Base-by-base conservation (phyloP, 2,888 invertebrate genomes). In the Charanyca ferruginea region DNA sequence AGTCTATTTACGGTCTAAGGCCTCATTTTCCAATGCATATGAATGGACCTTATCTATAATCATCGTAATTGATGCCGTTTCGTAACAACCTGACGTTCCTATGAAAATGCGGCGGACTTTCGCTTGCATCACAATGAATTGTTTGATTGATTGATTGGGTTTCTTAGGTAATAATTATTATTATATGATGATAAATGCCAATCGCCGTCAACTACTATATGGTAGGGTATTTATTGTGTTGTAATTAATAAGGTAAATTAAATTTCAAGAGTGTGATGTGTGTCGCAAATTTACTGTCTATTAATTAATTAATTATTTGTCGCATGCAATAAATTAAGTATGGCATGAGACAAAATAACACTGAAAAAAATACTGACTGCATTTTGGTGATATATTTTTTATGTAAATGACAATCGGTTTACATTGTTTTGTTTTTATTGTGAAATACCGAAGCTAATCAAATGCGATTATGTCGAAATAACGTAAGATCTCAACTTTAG, bases 1-100 rank as follows among this genome's bases (percentile, higher is more conserved):
- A 89, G 85, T 88, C 93, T 93, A 89, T 93, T 93, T 94, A 93
- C 91, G 88, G 92, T 87, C 89, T 89, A 87, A 93, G 91, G 83
- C 89, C 91, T 89, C 91, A 90, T 91, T 93, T 91, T 88, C 83
- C 81, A 75, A 83, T 85, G 83, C 86, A 86, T 85, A 87, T 83
- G 83, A 83, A 87, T 81, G 47, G 73, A 61, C 48, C 61, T 75
- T 83, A 81, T 83, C 73, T 79, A 74, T 81, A 70, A 79, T 54
- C 77, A 84, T 77, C 73, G 57, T 71, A 81, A 81, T 76, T 77
- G 53, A 72, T 58, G 66, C 71, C 18, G 67, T 84, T 77, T 78
- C 71, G 74, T 67, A 83, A 83, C 63, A 7, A n/a, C 7, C 18
- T n/a, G 38, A 47, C 22, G 63, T 78, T 84, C 77, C 59, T 80